Evolutionary conservation across 2,113 vertebrate genomes (phyloP), one percentile per base, ranked within the genome.

Genomic region (Crocuta crocuta): DNA sequence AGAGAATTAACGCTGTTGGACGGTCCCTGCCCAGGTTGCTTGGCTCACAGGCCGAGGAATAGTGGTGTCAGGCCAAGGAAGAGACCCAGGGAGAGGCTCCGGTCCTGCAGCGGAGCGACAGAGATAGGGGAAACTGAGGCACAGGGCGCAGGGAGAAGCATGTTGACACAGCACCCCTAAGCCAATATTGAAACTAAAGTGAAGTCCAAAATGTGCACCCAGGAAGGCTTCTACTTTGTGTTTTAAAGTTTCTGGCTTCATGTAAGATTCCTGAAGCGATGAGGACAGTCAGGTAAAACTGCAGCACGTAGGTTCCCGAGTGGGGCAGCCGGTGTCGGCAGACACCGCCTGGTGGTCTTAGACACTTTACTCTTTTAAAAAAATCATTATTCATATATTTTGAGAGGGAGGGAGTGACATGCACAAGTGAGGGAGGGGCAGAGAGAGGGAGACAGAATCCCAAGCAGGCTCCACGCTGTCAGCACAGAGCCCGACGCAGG

Each of bases 1-100:
- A 94, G 93, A 53, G 91, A 78, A 84, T 84, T 87, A 63, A 90
- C 55, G 68, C 83, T 58, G 4, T 83, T 19, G 74, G 50, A 66
- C 61, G 48, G 33, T 68, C 86, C 79, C 94, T 23, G 71, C 79
- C 88, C 28, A 0, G 13, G 55, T 12, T 55, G 43, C 79, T 78
- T 68, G 39, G 45, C 76, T 84, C 9, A 1, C n/a, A 76, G 73
- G 48, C 83, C 74, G 63, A 91, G 50, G 45, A 79, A 92, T 87
- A 24, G 0, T 6, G 24, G 45, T 21, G 80, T 71, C 80, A 66
- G 71, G 74, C 26, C 1, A 45, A 28, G 58, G 23, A 45, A 80
- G 61, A 81, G 26, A 53, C 12, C 80, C 73, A 33, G 35, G 31
- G 63, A 86, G 39, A 65, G 35, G 16, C 23, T 45, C 80, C 19